Base-by-base conservation (phyloP, 1,140 invertebrate genomes). In the Drosophila varians region DNA sequence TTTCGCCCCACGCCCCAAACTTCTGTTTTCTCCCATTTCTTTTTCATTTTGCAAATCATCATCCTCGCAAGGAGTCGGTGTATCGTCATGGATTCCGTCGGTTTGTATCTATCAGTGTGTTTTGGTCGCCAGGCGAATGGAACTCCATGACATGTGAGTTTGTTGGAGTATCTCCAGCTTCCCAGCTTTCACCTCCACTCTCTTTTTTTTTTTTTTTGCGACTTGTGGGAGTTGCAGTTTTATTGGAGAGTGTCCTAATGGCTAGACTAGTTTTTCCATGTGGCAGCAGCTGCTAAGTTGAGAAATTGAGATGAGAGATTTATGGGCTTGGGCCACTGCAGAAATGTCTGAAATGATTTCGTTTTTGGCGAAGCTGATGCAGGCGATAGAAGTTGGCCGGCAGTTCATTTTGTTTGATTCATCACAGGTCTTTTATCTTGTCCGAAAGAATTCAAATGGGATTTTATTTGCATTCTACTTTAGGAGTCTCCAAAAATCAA, bases 261-360 rank as follows among this genome's bases (percentile, higher is more conserved):
- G 78, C 78, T 83, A 83, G 78, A 83, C 78, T 61, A 84, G 78
- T 83, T 83, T 83, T 83, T 83, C 62, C 57, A 62, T 58, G 64
- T 49, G 69, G 73, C 76, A 64, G 65, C 68, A 61, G 52, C 68
- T 83, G 78, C 70, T 74, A 72, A 75, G 55, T 75, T 51, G 62
- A 68, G 54, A 78, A 68, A 60, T 78, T 71, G 56, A 54, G 71
- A 54, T 45, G 75, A 84, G 75, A 84, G 78, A 83, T 83, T 83
- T 84, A 83, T 84, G 79, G 64, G 46, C 23, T 52, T 77, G 46
- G 64, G 47, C 74, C 57, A 72, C 34, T 72, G 69, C 48, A 61
- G 40, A 72, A 34, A 62, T 40, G 61, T 66, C 46, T 26, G 21
- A 65, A 65, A 53, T 53, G 38, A 68, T 66, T 66, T 66, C 38